Conservation (phyloP, 92 coral and sea anemone species). For the Porites evermanni region DNA sequence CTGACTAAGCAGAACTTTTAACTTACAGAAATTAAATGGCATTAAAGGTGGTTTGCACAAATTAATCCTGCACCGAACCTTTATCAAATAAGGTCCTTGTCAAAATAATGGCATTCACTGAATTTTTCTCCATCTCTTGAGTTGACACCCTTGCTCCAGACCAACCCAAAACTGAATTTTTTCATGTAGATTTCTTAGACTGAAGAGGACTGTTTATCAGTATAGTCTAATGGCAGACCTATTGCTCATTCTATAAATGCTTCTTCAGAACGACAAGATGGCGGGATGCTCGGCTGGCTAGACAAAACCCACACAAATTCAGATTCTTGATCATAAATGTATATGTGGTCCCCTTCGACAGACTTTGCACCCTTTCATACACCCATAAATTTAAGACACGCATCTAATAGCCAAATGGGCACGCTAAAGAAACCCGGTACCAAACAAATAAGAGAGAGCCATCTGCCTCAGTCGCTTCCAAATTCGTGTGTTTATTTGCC, state of each 20-base stretch:
- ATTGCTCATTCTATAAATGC: not conserved
- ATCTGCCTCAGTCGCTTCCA: slow-evolving; percentile 51
- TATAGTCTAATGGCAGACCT: not conserved
- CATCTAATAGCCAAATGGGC: not conserved
- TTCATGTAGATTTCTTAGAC: not conserved
- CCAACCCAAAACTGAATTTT: slow-evolving; percentile 44
- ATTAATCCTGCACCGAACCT: not conserved
- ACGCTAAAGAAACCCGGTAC: slow-evolving; percentile 23
- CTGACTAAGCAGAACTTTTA: not conserved
- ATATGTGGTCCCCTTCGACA: not conserved
- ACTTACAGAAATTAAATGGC: not conserved
- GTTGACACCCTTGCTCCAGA: not conserved
- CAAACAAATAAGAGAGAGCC: slow-evolving; percentile 20
- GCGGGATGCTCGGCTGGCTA: not conserved
- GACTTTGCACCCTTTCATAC: slow-evolving; percentile 33
- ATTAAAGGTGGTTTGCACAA: not conserved
- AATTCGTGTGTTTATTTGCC: slow-evolving; percentile 45
- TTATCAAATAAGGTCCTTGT: not conserved
- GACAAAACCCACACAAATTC: not conserved
- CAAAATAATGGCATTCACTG: slow-evolving; percentile 17
- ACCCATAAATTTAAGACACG: slow-evolving; percentile 12
- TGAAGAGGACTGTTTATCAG: not conserved
- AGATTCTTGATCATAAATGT: not conserved
- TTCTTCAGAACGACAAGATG: not conserved
- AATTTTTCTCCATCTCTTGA: slow-evolving; percentile 22